These are phyloP conservation scores for Myxocyprinus asiaticus DNA, from an alignment of 2,113 vertebrate species.

Conservation along the genomic window DNA sequence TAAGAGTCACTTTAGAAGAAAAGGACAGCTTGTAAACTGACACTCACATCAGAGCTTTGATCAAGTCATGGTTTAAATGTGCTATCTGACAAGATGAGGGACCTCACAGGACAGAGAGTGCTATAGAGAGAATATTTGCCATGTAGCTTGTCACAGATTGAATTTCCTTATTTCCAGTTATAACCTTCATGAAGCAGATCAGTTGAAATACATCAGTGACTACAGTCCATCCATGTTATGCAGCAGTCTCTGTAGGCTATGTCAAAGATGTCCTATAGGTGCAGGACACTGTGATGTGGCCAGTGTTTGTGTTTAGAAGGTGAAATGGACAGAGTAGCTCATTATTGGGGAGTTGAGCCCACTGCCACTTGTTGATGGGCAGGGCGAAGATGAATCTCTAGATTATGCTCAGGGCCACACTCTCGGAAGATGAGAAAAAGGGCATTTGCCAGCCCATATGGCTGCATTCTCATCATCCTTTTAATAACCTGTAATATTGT, in stretches of 20 bases:
- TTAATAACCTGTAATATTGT: slow-evolving; percentile 90
- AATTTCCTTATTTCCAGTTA: neutral
- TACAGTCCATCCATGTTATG: neutral
- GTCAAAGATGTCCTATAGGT: too few relatives aligned
- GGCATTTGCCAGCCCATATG: slow-evolving; percentile 70
- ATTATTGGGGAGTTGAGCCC: slow-evolving; percentile 66
- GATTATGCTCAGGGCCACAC: slow-evolving; percentile 69
- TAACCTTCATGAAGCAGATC: slow-evolving; percentile 23
- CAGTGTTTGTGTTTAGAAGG: slow-evolving; percentile 46
- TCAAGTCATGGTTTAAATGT: slow-evolving; percentile 36
- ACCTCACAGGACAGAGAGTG: slow-evolving; percentile 6
- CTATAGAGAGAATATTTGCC: neutral
- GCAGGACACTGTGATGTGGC: neutral
- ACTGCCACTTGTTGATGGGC: slow-evolving; percentile 79
- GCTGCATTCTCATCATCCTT: slow-evolving; percentile 77
- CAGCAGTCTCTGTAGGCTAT: too few relatives aligned
- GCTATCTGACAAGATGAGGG: slow-evolving; percentile 12
- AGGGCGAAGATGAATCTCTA: slow-evolving; percentile 80
- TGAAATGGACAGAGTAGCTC: slow-evolving; percentile 66
- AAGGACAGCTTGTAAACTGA: slow-evolving; percentile 26
- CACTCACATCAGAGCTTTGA: slow-evolving; percentile 32
- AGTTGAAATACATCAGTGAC: neutral
- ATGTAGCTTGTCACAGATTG: neutral
- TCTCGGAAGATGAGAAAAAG: slow-evolving; percentile 81
- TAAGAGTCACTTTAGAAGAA: slow-evolving; percentile 24